These are phyloP conservation scores for Aurelia sp. DNA, from an alignment of 30 jellyfish, hydroid and myxozoan genomes.

Conservation along the genomic window DNA sequence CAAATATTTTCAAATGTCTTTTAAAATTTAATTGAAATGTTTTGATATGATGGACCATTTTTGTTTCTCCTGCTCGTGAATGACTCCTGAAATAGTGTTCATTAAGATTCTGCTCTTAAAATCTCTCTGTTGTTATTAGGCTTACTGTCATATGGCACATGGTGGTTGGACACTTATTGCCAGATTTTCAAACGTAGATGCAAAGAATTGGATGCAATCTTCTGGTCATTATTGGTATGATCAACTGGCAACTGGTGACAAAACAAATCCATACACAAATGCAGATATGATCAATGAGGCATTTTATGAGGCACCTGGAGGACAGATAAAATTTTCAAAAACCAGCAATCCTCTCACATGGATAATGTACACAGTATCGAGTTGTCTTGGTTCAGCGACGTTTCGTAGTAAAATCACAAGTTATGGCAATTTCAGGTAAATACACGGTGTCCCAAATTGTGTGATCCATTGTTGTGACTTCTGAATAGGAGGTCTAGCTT, in stretches of 20 bases:
- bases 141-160: constrained; percentile 39
- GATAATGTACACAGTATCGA: constrained; percentile 7
- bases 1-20: too few relatives aligned
- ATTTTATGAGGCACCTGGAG: constrained; percentile 24
- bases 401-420: constrained; percentile 18
- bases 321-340: constrained; percentile 15
- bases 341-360: constrained; percentile 4
- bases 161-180: constrained; percentile 73
- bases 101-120: too few relatives aligned
- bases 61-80: too few relatives aligned
- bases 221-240: constrained; percentile 60
- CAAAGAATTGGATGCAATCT: constrained; percentile 35
- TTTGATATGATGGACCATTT: too few relatives aligned
- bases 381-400: constrained; percentile 14
- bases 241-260: constrained; percentile 20
- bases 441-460: too few relatives aligned
- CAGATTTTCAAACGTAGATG: constrained; percentile 60
- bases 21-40: too few relatives aligned
- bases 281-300: constrained; percentile 57
- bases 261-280: constrained; percentile 32
- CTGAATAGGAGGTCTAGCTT: too few relatives aligned
- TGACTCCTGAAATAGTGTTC: too few relatives aligned
- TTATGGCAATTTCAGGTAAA: constrained; percentile 55
- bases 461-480: too few relatives aligned
- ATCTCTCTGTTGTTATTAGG: neutral